Evolutionary conservation across 2,797 vertebrate species (phyloP), one percentile per base, ranked within the genome.

Genomic region (Decapterus maruadsi): DNA sequence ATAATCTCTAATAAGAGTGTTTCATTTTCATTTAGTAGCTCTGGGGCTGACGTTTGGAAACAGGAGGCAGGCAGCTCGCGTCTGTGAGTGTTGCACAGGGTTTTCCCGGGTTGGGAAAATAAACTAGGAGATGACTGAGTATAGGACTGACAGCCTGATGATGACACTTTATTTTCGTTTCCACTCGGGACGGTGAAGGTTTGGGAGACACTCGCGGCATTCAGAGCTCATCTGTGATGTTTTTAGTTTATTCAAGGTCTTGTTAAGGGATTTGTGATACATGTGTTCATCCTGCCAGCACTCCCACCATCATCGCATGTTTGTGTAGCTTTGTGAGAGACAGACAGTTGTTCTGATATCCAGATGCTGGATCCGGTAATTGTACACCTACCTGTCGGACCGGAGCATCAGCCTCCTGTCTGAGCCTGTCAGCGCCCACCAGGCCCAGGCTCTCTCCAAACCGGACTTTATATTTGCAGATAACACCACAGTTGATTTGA

Each of bases 101-200:
- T 29, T 88, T 91, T 86, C 64, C 88, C 74, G 6, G 68, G 75
- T 62, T 81, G 31, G 84, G 84, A 88, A 92, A 93, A 91, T 87
- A 89, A 89, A 91, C 66, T 60, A 5, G 19, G 58, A 72, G 69
- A 50, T 85, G 88, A 81, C 83, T 7, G 71, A 78, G 85, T 80
- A 45, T 36, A 4, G 6, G 48, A 56, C 77, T 67, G 81, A 82
- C 73, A 76, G 75, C 72, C 57, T 5, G 9, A 79, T 75, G 87
- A 90, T 90, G 91, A 92, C 88, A 83, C 86, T 91, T 85, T 90
- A 84, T 92, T 93, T 94, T 90, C 34, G n/a, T 94, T 95, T 94
- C 93, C 89, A 92, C 86, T 84, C 73, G 22, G 68, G 72, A 70
- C 61, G 48, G 40, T 45, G 40, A 63, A 76, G 61, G 43, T 16